phyloP scores from a whole-genome alignment of 2,797 vertebrate genomes.

The Periparus ater region DNA sequence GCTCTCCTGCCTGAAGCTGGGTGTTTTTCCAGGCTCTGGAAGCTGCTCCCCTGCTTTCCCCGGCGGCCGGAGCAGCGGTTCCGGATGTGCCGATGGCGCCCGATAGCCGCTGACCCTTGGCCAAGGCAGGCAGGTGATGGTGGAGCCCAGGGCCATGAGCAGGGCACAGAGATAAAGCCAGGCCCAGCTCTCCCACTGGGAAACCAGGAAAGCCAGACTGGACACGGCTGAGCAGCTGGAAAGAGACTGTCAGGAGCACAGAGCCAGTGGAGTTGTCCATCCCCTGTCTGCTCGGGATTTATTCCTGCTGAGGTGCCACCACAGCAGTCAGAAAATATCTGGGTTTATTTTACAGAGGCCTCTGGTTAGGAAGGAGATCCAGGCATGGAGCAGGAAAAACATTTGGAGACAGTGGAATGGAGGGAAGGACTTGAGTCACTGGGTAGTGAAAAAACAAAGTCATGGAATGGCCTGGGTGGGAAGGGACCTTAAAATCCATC shows the following conservation, averaged over 20 bases:
- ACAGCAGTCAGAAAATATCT: background rate
- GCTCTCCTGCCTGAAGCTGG: background rate
- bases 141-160: background rate
- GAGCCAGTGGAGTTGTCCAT: fast-evolving
- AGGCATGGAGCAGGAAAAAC: background rate
- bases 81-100: background rate
- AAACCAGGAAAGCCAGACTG: background rate
- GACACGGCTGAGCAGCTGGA: background rate
- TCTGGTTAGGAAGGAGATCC: background rate
- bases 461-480: background rate
- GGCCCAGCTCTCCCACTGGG: background rate
- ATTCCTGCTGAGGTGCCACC: background rate
- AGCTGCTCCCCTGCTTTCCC: background rate
- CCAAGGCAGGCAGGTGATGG: background rate
- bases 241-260: fast-evolving
- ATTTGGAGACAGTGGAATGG: background rate
- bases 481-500: background rate
- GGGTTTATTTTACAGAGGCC: background rate
- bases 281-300: background rate
- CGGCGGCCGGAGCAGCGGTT: background rate
- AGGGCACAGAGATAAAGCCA: background rate
- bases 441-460: background rate
- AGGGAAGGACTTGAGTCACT: background rate
- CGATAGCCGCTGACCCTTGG: background rate
- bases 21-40: conserved; percentile 3